Percentiles rank a stretch among this genome's conserved stretches.
Conservation (phyloP, 2,113 vertebrate species). For the Paramormyrops kingsleyae region DNA sequence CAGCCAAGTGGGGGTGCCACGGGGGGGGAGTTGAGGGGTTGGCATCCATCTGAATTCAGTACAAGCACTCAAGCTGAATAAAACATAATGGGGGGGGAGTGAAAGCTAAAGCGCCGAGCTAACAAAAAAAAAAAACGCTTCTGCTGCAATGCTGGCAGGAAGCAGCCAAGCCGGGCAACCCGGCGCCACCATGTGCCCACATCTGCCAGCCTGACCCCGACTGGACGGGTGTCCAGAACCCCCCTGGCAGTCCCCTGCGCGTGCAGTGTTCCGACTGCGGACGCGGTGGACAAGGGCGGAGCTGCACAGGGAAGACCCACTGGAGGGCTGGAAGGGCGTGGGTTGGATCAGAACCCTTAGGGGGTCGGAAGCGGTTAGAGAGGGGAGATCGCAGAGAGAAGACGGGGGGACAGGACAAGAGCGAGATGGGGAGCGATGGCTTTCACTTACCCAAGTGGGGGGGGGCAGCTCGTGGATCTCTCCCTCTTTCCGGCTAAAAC, state of each 20-base stretch:
- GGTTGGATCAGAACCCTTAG: background rate
- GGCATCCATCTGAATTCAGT: slow-evolving; percentile 7
- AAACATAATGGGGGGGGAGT: slow-evolving; percentile 1
- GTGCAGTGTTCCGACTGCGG: background rate
- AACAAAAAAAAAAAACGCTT: background rate
- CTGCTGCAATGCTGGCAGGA: background rate
- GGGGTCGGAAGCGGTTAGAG: background rate
- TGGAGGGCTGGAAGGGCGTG: background rate
- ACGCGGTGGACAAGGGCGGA: background rate
- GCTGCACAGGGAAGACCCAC: background rate
- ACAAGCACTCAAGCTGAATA: slow-evolving; percentile 1
- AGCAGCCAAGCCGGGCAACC: background rate
- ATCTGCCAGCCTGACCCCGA: background rate
- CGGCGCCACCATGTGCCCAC: background rate
- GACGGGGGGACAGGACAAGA: background rate
- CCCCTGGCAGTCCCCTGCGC: background rate
- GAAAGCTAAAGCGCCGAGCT: slow-evolving; percentile 1
- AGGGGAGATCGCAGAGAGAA: background rate
- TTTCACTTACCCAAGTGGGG: background rate
- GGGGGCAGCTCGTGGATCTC: background rate
- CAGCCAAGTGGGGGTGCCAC: background rate
- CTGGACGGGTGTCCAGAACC: background rate
- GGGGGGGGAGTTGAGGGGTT: background rate
- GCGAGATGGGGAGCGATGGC: slow-evolving; percentile 1
- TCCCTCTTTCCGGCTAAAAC: background rate